Evolutionary conservation across 2,113 vertebrate genomes (phyloP).

Genomic region (Bucco capensis): DNA sequence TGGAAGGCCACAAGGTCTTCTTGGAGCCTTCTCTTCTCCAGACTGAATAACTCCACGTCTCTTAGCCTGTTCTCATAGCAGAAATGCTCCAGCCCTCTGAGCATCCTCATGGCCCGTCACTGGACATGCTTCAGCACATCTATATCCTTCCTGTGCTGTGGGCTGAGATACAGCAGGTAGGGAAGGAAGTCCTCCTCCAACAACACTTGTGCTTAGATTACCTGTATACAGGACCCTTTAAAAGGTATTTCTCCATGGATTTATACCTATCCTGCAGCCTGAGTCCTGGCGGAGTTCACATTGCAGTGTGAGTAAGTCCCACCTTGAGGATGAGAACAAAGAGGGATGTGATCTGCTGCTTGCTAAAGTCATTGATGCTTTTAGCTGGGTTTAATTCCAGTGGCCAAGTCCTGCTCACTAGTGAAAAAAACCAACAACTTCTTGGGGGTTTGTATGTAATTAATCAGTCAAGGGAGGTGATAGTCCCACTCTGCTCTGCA

Average conservation of each 20-base stretch:
- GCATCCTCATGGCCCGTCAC: too few relatives aligned
- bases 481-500: too few relatives aligned
- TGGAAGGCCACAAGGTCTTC: too few relatives aligned
- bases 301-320: not conserved
- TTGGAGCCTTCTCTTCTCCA: too few relatives aligned
- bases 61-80: too few relatives aligned
- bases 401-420: not conserved
- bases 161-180: not conserved
- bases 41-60: too few relatives aligned
- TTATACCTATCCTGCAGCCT: not conserved
- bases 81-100: too few relatives aligned
- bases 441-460: not conserved
- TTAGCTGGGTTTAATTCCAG: not conserved
- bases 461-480: too few relatives aligned
- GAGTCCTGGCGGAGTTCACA: not conserved
- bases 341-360: not conserved
- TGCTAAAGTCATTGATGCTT: not conserved
- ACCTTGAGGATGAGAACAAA: rapidly evolving
- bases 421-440: not conserved
- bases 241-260: not conserved
- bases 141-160: too few relatives aligned
- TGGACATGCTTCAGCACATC: too few relatives aligned
- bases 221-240: too few relatives aligned
- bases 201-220: not conserved
- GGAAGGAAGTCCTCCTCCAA: not conserved